A percentile compares a stretch with the other conserved stretches of the same genome.
Conservation (phyloP, 1,140 invertebrate genomes). For the Archegozetes longisetosus region DNA sequence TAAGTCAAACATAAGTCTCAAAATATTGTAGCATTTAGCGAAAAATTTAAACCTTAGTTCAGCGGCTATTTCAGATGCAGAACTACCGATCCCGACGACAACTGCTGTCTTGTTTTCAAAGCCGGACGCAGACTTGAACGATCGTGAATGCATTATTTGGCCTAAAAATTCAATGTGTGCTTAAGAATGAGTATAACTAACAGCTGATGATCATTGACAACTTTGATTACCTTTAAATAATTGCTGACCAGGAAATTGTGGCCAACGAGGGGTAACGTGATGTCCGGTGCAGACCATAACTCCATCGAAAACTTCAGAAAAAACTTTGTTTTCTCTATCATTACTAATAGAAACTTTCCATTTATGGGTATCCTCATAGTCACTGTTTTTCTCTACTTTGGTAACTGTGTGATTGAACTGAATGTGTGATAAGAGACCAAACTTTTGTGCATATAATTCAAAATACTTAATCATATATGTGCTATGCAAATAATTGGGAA, state of each 20-base stretch:
- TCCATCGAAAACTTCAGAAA: slow-evolving; percentile 30
- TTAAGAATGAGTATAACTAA: background rate
- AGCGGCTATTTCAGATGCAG: slow-evolving; percentile 37
- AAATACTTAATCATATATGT: slow-evolving; percentile 28
- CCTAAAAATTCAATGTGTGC: slow-evolving; percentile 32
- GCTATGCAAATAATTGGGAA: slow-evolving; percentile 29
- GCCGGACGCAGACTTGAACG: slow-evolving; percentile 3
- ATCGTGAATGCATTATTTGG: slow-evolving; percentile 31
- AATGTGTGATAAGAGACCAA: slow-evolving; percentile 27
- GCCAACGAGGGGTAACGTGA: slow-evolving; percentile 16
- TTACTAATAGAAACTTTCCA: slow-evolving; percentile 24
- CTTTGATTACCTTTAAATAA: slow-evolving; percentile 30
- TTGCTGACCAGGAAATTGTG: slow-evolving; percentile 22
- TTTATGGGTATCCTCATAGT: slow-evolving; percentile 28
- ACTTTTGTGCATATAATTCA: slow-evolving; percentile 28
- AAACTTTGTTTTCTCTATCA: background rate
- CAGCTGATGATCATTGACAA: background rate
- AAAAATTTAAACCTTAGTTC: slow-evolving; percentile 28
- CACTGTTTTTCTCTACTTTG: slow-evolving; percentile 21
- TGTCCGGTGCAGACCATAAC: slow-evolving; percentile 32
- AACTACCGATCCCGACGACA: slow-evolving; percentile 40
- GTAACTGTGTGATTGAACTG: slow-evolving; percentile 23
- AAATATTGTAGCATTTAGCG: no score
- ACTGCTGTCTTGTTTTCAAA: slow-evolving; percentile 31
- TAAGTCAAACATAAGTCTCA: no score